Percentiles rank a stretch among this genome's conserved stretches.
phyloP scores from a whole-genome alignment of 2,888 invertebrate genomes.

The Beris chalybata region DNA sequence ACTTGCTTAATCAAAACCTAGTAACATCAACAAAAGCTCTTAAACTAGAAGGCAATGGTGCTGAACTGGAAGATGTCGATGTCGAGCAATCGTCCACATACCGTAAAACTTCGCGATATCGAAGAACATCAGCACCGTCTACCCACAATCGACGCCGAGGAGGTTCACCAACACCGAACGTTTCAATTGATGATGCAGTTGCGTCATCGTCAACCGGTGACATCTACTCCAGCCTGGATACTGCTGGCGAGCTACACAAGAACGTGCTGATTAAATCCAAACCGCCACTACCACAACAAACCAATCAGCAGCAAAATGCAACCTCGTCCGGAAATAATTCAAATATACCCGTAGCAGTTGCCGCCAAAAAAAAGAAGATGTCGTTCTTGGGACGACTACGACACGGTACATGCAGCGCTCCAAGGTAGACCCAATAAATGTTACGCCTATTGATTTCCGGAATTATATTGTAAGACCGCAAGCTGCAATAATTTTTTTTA shows the following conservation, averaged over 20 bases:
- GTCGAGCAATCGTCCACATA: constrained; percentile 16
- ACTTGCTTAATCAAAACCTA: constrained; percentile 36
- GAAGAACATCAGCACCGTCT: constrained; percentile 26
- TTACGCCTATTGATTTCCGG: no score
- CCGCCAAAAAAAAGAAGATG: constrained; percentile 13
- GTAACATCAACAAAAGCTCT: constrained; percentile 2
- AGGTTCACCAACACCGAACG: constrained; percentile 15
- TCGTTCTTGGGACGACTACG: constrained; percentile 34
- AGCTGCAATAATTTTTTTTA: background rate
- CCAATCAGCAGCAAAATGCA: constrained; percentile 1
- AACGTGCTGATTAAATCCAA: constrained; percentile 34
- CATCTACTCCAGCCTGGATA: constrained; percentile 32
- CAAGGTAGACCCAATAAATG: constrained; percentile 28
- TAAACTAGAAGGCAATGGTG: constrained; percentile 5
- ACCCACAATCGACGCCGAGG: constrained; percentile 17
- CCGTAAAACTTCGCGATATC: constrained; percentile 22
- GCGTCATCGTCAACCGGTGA: constrained; percentile 35
- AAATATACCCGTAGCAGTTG: background rate
- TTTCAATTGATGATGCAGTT: constrained; percentile 14
- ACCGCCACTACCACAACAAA: constrained; percentile 35
- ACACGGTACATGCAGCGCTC: constrained; percentile 36
- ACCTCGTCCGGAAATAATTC: background rate
- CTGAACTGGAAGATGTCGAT: constrained; percentile 17
- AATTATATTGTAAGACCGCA: background rate
- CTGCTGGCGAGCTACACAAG: constrained; percentile 25